These are phyloP conservation scores for Xylocopa sonorina DNA, from an alignment of 1,140 invertebrate species.

Conservation along the genomic window DNA sequence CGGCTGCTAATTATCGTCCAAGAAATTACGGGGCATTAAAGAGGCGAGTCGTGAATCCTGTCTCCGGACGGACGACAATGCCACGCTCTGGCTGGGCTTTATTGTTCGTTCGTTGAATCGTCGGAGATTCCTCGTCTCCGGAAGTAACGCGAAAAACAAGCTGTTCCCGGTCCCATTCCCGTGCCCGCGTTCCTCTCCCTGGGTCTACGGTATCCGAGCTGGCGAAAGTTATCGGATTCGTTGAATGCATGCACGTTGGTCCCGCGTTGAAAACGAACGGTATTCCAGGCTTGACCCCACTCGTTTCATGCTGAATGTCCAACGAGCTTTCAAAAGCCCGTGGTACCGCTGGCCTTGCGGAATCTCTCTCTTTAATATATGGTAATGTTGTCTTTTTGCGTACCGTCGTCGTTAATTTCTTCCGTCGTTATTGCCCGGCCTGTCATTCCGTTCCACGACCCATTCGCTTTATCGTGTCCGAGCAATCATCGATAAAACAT, in stretches of 20 bases:
- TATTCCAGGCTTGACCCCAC: constrained; percentile 16
- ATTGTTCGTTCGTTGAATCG: constrained; percentile 52
- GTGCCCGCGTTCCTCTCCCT: too few species aligned
- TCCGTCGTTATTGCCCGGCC: neutral
- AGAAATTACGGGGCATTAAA: constrained; percentile 45
- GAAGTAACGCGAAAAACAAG: constrained; percentile 25
- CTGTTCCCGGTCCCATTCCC: neutral
- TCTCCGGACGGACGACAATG: constrained; percentile 27
- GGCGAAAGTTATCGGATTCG: constrained; percentile 52
- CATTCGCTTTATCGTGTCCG: neutral
- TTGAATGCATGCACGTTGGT: constrained; percentile 41
- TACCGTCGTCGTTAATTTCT: neutral
- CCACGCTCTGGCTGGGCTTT: constrained; percentile 13
- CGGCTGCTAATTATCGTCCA: constrained; percentile 50
- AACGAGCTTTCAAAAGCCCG: constrained; percentile 11
- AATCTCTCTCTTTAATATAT: constrained; percentile 55
- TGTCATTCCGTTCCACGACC: neutral
- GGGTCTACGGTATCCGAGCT: neutral
- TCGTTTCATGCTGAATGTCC: constrained; percentile 18
- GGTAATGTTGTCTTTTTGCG: constrained; percentile 57
- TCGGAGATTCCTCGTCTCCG: constrained; percentile 34
- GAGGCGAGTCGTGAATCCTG: constrained; percentile 11
- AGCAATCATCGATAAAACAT: neutral
- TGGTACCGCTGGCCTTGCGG: neutral
- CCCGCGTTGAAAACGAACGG: neutral